phyloP scores from a whole-genome alignment of 35 echinoderm and acorn worm genomes.

The Strongylocentrotus purpuratus region DNA sequence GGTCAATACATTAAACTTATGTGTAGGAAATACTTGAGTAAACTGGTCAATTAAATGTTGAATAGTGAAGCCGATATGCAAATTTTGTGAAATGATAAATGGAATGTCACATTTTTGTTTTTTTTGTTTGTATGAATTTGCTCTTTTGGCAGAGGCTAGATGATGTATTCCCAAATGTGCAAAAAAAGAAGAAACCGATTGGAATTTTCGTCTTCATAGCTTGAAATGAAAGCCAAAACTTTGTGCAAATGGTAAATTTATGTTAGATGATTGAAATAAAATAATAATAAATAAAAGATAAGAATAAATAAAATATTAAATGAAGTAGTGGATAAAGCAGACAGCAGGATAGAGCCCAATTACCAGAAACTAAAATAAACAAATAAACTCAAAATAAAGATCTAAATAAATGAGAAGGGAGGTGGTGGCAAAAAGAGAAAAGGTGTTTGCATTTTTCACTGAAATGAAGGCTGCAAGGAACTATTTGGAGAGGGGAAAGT shows the following conservation, averaged over 20 bases:
- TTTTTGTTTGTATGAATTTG: background rate
- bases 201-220: background rate
- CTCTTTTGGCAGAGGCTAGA: background rate
- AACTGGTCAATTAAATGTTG: background rate
- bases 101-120: background rate
- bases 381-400: conserved; percentile 29
- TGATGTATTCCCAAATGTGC: background rate
- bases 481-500: background rate
- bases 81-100: background rate
- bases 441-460: conserved; percentile 15
- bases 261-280: conserved; percentile 6
- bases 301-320: background rate
- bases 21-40: background rate
- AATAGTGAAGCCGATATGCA: background rate
- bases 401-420: conserved; percentile 30
- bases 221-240: background rate
- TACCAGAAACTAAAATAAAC: conserved; percentile 29
- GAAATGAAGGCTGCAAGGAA: conserved; percentile 12
- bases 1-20: background rate
- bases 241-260: background rate
- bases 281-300: conserved; percentile 13
- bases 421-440: conserved; percentile 44
- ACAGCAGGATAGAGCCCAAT: conserved; percentile 51
- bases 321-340: conserved; percentile 4
- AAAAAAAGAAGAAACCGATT: background rate